Percentiles rank a stretch among this genome's conserved stretches.
These are phyloP conservation scores for Natator depressus DNA, from an alignment of 2,113 vertebrate genomes.

Conservation along the genomic window DNA sequence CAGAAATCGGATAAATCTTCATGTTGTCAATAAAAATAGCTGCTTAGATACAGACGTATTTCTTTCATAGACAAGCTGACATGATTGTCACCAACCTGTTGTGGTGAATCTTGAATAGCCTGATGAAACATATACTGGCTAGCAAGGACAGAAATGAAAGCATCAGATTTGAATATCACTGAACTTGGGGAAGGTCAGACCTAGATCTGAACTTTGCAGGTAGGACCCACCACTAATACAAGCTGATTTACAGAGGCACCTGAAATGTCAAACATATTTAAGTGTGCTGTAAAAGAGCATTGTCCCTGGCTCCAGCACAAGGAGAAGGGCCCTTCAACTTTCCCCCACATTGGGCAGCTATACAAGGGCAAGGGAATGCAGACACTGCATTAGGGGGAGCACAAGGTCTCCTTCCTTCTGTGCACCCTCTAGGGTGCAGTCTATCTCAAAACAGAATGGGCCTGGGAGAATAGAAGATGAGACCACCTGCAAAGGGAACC, in stretches of 20 bases:
- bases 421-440: too few relatives aligned
- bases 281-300: neutral
- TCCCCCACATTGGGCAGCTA: neutral
- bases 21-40: neutral
- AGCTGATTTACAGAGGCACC: neutral
- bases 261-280: neutral
- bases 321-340: neutral
- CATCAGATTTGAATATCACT: neutral
- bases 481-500: neutral
- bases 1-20: neutral
- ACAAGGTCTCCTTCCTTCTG: neutral
- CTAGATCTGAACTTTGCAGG: neutral
- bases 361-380: accelerated
- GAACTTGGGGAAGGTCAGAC: neutral
- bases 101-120: neutral
- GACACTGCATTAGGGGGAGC: neutral
- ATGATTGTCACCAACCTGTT: neutral
- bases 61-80: neutral
- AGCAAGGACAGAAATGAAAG: neutral
- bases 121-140: neutral
- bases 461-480: neutral
- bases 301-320: neutral
- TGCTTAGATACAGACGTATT: neutral
- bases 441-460: neutral
- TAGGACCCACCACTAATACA: neutral